A percentile compares a stretch with the other conserved stretches of the same genome.
These are phyloP conservation scores for Geotrupes spiniger DNA, from an alignment of 2,888 invertebrate species.

Conservation along the genomic window DNA sequence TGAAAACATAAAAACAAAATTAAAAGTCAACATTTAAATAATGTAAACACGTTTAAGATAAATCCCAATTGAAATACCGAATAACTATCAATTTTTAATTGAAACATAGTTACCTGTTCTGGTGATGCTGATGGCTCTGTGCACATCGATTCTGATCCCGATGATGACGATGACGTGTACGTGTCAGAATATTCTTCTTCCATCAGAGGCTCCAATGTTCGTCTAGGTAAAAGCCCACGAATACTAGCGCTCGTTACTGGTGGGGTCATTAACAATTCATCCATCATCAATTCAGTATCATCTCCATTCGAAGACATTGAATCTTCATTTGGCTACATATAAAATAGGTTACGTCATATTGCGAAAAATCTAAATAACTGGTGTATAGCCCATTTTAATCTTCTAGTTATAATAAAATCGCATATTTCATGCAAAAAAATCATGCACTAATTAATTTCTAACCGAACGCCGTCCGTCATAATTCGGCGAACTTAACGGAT, in stretches of 20 bases:
- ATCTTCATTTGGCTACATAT: slow-evolving; percentile 40
- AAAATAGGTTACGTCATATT: no score
- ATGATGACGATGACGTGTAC: slow-evolving; percentile 49
- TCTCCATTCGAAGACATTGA: slow-evolving; percentile 65
- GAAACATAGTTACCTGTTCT: slow-evolving; percentile 47
- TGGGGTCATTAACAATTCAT: slow-evolving; percentile 73
- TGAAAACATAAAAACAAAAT: no score
- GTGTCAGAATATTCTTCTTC: slow-evolving; percentile 79
- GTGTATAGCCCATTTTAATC: no score
- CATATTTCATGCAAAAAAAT: slow-evolving; percentile 8
- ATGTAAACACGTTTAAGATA: no score
- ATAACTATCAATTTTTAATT: no score
- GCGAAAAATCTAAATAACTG: no score
- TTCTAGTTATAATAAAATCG: no score
- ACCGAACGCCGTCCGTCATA: slow-evolving; percentile 61
- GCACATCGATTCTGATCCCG: slow-evolving; percentile 31
- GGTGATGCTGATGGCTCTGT: slow-evolving; percentile 45
- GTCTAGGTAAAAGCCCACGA: slow-evolving; percentile 67
- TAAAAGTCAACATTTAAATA: no score
- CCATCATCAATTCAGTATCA: slow-evolving; percentile 80
- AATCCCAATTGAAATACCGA: no score
- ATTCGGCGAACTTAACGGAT: slow-evolving; percentile 58
- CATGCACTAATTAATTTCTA: slow-evolving; percentile 22
- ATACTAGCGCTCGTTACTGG: slow-evolving; percentile 71
- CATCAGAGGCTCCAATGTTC: slow-evolving; percentile 76